These are phyloP conservation scores for Dryadula phaetusa DNA, from an alignment of 2,888 invertebrate genomes.

Conservation along the genomic window DNA sequence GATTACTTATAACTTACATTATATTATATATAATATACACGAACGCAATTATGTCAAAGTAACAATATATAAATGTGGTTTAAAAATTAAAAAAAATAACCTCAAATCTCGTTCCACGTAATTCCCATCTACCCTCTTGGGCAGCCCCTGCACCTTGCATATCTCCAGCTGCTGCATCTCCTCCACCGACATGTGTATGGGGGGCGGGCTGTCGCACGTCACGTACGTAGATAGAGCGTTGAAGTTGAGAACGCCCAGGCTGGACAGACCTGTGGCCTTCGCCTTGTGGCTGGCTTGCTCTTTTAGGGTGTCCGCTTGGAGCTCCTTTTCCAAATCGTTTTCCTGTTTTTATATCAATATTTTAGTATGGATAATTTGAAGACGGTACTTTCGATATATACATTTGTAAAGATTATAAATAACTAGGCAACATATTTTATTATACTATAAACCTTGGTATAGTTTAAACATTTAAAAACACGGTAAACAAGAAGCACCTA, in stretches of 20 bases:
- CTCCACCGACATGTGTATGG: slow-evolving; percentile 90
- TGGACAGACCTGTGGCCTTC: slow-evolving; percentile 67
- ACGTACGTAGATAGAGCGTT: slow-evolving; percentile 86
- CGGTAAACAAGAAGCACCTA: no score
- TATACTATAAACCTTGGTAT: no score
- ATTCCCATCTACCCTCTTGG: slow-evolving; percentile 87
- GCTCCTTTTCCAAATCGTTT: slow-evolving; percentile 75
- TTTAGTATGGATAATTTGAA: no score
- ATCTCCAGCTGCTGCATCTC: slow-evolving; percentile 89
- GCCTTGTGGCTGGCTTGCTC: slow-evolving; percentile 63
- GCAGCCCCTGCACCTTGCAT: slow-evolving; percentile 89
- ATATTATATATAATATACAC: no score
- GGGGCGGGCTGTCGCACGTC: slow-evolving; percentile 92
- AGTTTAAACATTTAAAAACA: no score
- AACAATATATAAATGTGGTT: no score
- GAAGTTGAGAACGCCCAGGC: slow-evolving; percentile 74
- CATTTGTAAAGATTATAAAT: no score
- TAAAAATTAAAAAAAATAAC: slow-evolving; percentile 51
- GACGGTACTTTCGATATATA: no score
- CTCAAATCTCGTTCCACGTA: slow-evolving; percentile 88
- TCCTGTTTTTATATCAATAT: no score
- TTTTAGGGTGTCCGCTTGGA: slow-evolving; percentile 71
- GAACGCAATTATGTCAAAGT: no score
- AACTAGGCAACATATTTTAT: no score
- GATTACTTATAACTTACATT: no score